Conservation (phyloP, 2,888 invertebrate genomes). For the Onchidella celtica region DNA sequence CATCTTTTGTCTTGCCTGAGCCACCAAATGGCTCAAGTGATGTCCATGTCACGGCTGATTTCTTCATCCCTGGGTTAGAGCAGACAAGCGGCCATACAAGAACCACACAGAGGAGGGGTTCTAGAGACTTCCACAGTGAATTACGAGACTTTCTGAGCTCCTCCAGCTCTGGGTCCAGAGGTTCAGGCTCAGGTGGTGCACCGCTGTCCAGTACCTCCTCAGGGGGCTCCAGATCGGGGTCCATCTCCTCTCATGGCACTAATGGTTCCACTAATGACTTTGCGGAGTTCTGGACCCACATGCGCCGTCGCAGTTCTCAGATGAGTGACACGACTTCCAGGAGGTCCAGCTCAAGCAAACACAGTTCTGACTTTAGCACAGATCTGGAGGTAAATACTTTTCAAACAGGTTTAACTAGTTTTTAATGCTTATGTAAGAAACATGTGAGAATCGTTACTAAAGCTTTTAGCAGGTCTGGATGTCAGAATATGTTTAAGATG, state of each 20-base stretch:
- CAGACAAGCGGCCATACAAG: not conserved
- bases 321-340: conserved; percentile 75
- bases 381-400: conserved; percentile 69
- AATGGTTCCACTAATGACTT: conserved; percentile 54
- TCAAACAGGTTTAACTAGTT: no score
- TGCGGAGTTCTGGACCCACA: conserved; percentile 67
- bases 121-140: conserved; percentile 36
- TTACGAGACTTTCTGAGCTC: conserved; percentile 41
- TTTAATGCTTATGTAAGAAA: no score
- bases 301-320: conserved; percentile 75
- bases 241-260: conserved; percentile 48
- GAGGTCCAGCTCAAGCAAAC: conserved; percentile 81
- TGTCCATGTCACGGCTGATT: conserved; percentile 26
- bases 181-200: conserved; percentile 24
- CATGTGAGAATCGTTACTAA: no score
- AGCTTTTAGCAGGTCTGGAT: no score
- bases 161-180: conserved; percentile 29
- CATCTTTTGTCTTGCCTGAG: conserved; percentile 31
- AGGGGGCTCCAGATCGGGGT: conserved; percentile 45
- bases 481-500: no score
- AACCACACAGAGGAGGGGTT: conserved; percentile 3
- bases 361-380: conserved; percentile 76
- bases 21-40: conserved; percentile 11
- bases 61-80: conserved; percentile 21
- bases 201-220: conserved; percentile 15